A percentile compares a stretch with the other conserved stretches of the same genome.
These are phyloP conservation scores for Xyrauchen texanus DNA, from an alignment of 2,113 vertebrate species.

Conservation along the genomic window DNA sequence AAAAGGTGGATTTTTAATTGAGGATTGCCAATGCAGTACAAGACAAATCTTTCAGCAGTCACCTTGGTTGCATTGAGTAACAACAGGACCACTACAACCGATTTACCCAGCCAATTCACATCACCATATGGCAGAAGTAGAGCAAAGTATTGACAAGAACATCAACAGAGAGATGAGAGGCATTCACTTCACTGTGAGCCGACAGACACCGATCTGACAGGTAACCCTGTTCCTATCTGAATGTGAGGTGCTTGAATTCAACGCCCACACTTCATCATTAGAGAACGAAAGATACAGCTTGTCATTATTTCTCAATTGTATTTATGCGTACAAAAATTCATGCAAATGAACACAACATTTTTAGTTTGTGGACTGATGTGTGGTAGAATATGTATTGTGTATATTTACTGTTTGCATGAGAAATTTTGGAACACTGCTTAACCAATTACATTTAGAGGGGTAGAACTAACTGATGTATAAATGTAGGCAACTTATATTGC, in stretches of 20 bases:
- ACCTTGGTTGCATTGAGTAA: not conserved
- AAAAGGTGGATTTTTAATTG: too few species aligned
- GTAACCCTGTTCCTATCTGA: not conserved
- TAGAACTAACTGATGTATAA: too few species aligned
- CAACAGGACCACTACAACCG: not conserved
- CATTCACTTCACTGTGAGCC: slow-evolving; percentile 10
- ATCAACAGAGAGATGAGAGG: slow-evolving; percentile 21
- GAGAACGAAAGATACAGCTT: not conserved
- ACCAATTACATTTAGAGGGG: too few species aligned
- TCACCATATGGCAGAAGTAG: slow-evolving; percentile 4
- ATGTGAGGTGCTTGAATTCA: not conserved
- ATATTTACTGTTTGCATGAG: too few species aligned
- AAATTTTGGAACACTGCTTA: too few species aligned
- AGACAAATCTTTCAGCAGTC: not conserved
- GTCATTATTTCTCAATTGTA: not conserved
- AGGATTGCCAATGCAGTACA: too few species aligned
- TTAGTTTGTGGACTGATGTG: not conserved
- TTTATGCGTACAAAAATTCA: slow-evolving; percentile 3
- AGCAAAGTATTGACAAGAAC: slow-evolving; percentile 9
- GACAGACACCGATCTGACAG: slow-evolving; percentile 38
- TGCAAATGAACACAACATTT: not conserved
- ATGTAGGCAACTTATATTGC: too few species aligned
- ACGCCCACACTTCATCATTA: not conserved
- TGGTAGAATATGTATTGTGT: too few species aligned
- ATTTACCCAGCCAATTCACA: not conserved